phyloP scores from a whole-genome alignment of 2,888 invertebrate species.

The Xestia xanthographa region DNA sequence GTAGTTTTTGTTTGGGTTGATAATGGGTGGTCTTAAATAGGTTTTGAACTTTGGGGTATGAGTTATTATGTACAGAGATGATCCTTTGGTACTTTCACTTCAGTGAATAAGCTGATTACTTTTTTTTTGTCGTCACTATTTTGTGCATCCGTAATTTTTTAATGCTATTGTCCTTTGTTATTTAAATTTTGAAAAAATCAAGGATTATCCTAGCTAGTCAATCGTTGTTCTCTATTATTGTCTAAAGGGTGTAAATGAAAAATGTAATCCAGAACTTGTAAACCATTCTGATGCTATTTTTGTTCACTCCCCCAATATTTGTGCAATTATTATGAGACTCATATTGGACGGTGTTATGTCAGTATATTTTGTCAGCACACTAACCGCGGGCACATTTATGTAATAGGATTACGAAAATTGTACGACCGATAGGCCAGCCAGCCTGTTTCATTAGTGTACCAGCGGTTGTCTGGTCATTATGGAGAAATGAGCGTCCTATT shows the following conservation, averaged over 20 bases:
- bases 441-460: slow-evolving; percentile 55
- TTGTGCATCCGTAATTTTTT: too few species aligned
- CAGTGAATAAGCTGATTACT: neutral
- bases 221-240: neutral
- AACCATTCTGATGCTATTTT: neutral
- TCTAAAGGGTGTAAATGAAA: neutral
- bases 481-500: slow-evolving; percentile 60
- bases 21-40: too few species aligned
- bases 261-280: neutral
- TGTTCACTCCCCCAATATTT: slow-evolving; percentile 17
- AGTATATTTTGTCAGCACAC: slow-evolving; percentile 63
- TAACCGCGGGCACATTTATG: slow-evolving; percentile 59
- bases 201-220: neutral
- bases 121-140: neutral
- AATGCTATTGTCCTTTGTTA: neutral
- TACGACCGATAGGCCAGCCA: slow-evolving; percentile 48
- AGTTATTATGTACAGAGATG: neutral
- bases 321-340: slow-evolving; percentile 35
- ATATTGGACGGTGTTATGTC: slow-evolving; percentile 60
- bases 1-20: neutral
- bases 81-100: neutral
- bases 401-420: slow-evolving; percentile 69
- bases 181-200: neutral
- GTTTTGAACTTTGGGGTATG: neutral
- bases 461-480: slow-evolving; percentile 36